A percentile compares a stretch with the other conserved stretches of the same genome.
These are phyloP conservation scores for Coptotermes formosanus DNA, from an alignment of 1,140 invertebrate genomes.

Conservation along the genomic window DNA sequence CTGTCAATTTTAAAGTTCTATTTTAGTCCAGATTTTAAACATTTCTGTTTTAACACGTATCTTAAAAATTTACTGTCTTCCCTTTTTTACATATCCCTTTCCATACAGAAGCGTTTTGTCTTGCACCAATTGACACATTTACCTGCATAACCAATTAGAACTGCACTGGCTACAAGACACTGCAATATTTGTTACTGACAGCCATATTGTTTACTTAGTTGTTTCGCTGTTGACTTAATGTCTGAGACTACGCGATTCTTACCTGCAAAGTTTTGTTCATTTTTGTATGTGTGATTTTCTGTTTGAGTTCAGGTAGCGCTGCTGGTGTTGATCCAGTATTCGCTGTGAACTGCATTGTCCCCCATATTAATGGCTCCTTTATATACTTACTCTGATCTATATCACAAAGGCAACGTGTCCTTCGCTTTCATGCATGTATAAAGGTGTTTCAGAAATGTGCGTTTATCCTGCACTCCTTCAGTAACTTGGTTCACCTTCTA, in stretches of 20 bases:
- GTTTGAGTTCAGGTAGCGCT: conserved; percentile 2
- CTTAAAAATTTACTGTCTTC: too few relatives aligned
- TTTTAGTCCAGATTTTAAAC: too few relatives aligned
- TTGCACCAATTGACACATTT: too few relatives aligned
- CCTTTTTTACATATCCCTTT: too few relatives aligned
- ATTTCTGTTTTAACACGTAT: too few relatives aligned
- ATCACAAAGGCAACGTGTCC: not conserved
- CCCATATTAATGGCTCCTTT: not conserved
- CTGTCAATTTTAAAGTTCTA: too few relatives aligned
- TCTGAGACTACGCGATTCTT: not conserved
- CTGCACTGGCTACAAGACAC: too few relatives aligned
- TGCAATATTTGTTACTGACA: too few relatives aligned
- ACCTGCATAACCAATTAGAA: too few relatives aligned
- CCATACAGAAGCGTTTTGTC: too few relatives aligned
- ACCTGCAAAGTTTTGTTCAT: not conserved
- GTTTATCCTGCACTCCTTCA: not conserved
- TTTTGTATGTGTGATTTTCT: not conserved
- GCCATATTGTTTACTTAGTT: too few relatives aligned
- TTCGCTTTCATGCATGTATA: conserved; percentile 2
- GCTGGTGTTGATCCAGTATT: not conserved
- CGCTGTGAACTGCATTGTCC: conserved; percentile 2
- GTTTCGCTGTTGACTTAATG: not conserved
- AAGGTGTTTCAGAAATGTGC: not conserved
- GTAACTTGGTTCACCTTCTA: not conserved
- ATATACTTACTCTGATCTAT: not conserved